Conservation (phyloP, 2,113 vertebrate species). For the Myotis lucifugus region DNA sequence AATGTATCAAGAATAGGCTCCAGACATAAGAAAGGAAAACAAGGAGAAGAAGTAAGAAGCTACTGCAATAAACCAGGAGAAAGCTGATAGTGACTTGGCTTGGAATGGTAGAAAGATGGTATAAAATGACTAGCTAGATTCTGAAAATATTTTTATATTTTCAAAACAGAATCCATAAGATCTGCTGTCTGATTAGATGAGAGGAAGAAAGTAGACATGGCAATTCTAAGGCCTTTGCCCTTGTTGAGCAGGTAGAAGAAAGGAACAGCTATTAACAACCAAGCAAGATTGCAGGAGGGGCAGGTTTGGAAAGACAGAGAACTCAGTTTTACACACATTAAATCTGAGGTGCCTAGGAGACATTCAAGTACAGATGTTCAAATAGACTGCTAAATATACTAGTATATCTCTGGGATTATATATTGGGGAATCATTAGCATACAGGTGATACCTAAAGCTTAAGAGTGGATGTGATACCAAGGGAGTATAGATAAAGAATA, state of each 20-base stretch:
- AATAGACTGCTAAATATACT: not conserved
- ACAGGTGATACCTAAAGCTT: not conserved
- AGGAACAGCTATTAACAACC: not conserved
- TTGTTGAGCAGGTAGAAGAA: constrained; percentile 8
- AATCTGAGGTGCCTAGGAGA: constrained; percentile 17
- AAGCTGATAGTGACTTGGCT: not conserved
- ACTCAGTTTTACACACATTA: not conserved
- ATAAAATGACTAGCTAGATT: not conserved
- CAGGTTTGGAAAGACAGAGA: not conserved
- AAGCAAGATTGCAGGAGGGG: not conserved
- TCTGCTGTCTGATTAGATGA: not conserved
- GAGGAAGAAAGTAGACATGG: not conserved
- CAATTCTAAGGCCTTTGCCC: not conserved
- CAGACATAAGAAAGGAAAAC: not conserved
- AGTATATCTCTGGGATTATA: not conserved
- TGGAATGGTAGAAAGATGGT: not conserved
- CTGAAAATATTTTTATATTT: not conserved
- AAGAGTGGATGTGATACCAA: not conserved
- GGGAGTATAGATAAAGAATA: not conserved
- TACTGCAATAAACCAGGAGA: not conserved
- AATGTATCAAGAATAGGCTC: not conserved
- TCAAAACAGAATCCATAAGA: not conserved
- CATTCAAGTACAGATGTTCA: not conserved
- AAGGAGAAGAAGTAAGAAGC: not conserved
- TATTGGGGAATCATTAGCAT: constrained; percentile 13